These are phyloP conservation scores for Chrysodeixis includens DNA, from an alignment of 2,888 invertebrate species.

Conservation along the genomic window DNA sequence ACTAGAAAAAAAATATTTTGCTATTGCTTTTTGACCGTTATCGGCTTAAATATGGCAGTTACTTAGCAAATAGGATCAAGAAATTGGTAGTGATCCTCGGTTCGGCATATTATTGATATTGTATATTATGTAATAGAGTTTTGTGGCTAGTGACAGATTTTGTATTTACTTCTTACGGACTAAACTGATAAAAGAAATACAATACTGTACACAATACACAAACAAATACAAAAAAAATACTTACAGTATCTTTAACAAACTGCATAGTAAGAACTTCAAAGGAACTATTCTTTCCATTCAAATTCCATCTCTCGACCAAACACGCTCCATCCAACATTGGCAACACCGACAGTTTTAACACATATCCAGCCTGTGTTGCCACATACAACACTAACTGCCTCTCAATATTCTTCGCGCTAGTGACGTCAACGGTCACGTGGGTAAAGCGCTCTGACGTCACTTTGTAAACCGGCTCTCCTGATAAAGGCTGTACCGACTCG, in stretches of 20 bases:
- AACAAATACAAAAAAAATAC: constrained; percentile 52
- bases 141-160: too few species aligned
- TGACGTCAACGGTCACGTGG: constrained; percentile 94
- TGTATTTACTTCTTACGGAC: too few species aligned
- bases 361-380: constrained; percentile 92
- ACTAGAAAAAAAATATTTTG: too few species aligned
- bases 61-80: too few species aligned
- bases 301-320: constrained; percentile 95
- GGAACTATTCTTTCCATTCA: constrained; percentile 88
- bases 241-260: constrained; percentile 94
- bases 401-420: constrained; percentile 92
- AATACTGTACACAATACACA: neutral
- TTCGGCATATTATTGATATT: too few species aligned
- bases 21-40: neutral
- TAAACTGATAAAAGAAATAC: neutral
- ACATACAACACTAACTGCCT: constrained; percentile 94
- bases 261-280: constrained; percentile 91
- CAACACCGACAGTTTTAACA: constrained; percentile 94
- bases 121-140: too few species aligned
- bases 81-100: too few species aligned
- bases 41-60: neutral
- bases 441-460: constrained; percentile 92
- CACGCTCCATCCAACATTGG: constrained; percentile 93
- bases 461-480: constrained; percentile 92
- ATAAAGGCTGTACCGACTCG: constrained; percentile 93